These are phyloP conservation scores for Lucilia sericata DNA, from an alignment of 1,140 invertebrate genomes.

Conservation along the genomic window DNA sequence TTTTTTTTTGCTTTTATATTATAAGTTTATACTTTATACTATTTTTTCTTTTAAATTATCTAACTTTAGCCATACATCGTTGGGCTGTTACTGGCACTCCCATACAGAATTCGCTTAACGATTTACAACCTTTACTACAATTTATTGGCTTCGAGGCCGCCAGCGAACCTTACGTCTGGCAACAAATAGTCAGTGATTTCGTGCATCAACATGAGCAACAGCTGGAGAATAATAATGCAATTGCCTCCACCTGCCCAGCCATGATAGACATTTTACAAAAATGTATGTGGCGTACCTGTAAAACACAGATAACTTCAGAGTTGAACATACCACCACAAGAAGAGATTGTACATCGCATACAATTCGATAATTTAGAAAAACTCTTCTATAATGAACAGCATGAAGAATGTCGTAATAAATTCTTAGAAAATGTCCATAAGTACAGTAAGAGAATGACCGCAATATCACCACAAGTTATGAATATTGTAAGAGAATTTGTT, in stretches of 20 bases:
- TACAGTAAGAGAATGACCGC: conserved; percentile 26
- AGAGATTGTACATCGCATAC: conserved; percentile 66
- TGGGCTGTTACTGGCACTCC: conserved; percentile 88
- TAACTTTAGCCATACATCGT: conserved; percentile 70
- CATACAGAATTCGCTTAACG: conserved; percentile 73
- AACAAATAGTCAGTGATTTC: conserved; percentile 72
- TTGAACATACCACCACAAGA: conserved; percentile 70
- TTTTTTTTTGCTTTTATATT: background rate
- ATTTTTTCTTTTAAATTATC: conserved; percentile 11
- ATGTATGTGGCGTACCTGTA: conserved; percentile 78
- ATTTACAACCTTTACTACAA: conserved; percentile 78
- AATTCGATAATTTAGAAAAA: conserved; percentile 71
- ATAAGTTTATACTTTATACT: background rate
- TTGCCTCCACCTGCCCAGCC: conserved; percentile 17
- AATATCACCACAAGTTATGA: conserved; percentile 51
- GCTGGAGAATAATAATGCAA: background rate
- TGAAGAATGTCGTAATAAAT: conserved; percentile 42
- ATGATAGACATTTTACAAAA: conserved; percentile 72
- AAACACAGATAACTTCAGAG: conserved; percentile 72
- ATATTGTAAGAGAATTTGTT: conserved; percentile 47
- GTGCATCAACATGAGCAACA: conserved; percentile 51
- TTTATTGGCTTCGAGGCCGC: conserved; percentile 71
- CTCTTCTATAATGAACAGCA: conserved; percentile 71
- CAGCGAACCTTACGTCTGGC: conserved; percentile 69
- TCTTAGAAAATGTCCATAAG: conserved; percentile 40